Evolutionary conservation across 2,888 invertebrate species (phyloP).

Genomic region (Nemotelus nigrinus): DNA sequence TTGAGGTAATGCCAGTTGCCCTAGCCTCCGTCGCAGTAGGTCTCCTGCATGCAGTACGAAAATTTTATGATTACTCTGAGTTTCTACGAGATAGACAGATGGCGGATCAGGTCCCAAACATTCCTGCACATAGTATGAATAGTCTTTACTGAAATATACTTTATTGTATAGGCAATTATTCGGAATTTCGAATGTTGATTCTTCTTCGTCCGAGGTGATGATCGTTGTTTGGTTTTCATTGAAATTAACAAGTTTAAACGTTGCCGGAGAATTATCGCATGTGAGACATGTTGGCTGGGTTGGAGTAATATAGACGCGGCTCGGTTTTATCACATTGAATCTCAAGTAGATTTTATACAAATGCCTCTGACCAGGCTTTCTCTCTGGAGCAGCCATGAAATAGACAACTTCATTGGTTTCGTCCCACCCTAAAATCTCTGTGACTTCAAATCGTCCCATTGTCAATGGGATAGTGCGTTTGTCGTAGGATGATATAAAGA

Average conservation of each 20-base stretch:
- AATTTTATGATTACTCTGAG: constrained; percentile 70
- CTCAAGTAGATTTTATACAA: constrained; percentile 75
- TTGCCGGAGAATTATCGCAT: constrained; percentile 63
- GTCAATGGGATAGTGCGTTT: constrained; percentile 68
- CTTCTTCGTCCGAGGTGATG: constrained; percentile 52
- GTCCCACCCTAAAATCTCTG: constrained; percentile 80
- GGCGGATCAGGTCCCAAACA: constrained; percentile 84
- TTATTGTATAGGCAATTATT: constrained; percentile 73
- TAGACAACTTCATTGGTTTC: constrained; percentile 78
- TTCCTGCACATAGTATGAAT: constrained; percentile 73
- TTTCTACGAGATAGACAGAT: constrained; percentile 72
- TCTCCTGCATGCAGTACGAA: constrained; percentile 76
- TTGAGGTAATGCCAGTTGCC: constrained; percentile 78
- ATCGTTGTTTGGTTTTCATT: constrained; percentile 51
- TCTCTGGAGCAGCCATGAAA: constrained; percentile 82
- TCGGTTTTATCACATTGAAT: constrained; percentile 64
- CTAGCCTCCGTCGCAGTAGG: constrained; percentile 71
- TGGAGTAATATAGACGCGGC: constrained; percentile 64
- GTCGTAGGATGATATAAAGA: constrained; percentile 64
- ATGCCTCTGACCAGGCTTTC: constrained; percentile 82
- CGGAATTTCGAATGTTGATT: constrained; percentile 64
- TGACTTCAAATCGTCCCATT: constrained; percentile 79
- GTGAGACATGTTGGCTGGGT: constrained; percentile 63
- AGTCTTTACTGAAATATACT: constrained; percentile 73
- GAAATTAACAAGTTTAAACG: constrained; percentile 58